Evolutionary conservation across 2,797 vertebrate genomes (phyloP), one percentile per base, ranked within the genome.

Genomic region (Trematocara caparti): DNA sequence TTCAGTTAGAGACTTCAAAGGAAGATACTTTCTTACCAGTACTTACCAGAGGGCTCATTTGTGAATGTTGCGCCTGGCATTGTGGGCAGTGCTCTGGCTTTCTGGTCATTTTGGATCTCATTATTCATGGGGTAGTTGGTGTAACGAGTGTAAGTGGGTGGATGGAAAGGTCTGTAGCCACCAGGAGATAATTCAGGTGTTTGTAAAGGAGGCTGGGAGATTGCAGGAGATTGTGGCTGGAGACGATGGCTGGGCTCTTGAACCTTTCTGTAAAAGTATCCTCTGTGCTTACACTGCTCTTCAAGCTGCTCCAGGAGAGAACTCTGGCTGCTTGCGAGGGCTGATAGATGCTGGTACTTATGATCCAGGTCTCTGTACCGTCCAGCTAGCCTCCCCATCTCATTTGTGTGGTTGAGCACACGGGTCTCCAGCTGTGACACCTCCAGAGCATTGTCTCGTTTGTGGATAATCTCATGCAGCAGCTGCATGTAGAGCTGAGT

Each of bases 401-500:
- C 97, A 0, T 97, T 96, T 0, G 98, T 99, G 93, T 99, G 97
- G 93, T 99, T 99, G 13, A 99, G 93, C 82, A 99, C 97, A 48
- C 96, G 96, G 76, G 96, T 98, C 93, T 99, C 98, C 59, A 99
- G 94, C 86, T 98, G 97, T 6, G 98, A 97, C 51, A 97, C 96
- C 92, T 99, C 98, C 45, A 99, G 94, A 1, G 98, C 97, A 0
- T 97, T 98, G 95, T 99, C 98, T 9, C 98, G 93, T 90, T 99
- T 98, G 69, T 97, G 95, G 79, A 99, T 98, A 82, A 98, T 98
- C 93, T 99, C 98, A 6, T 99, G 98, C 82, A 99, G 93, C 74
- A 99, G 95, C 94, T 99, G 98, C 98, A 98, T 98, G 91, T 99
- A 99, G 38, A 99, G 96, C 88, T 98, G 97, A 0, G 98, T 99